phyloP scores from a whole-genome alignment of 2,797 vertebrate genomes.

The Falco berigora region DNA sequence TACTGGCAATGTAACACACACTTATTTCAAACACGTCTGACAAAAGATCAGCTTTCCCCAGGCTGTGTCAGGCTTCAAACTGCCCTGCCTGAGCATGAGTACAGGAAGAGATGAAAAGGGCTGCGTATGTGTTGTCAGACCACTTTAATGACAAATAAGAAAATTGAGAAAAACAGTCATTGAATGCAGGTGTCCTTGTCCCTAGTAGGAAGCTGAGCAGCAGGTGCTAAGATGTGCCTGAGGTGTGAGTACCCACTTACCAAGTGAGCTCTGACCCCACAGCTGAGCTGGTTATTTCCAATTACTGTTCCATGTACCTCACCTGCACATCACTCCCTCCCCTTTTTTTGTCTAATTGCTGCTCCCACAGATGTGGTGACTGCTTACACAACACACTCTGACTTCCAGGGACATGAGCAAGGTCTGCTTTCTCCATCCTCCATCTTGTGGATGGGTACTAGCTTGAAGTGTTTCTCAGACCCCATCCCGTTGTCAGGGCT shows the following conservation, averaged over 20 bases:
- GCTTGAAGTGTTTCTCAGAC: neutral
- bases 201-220: neutral
- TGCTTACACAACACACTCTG: neutral
- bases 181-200: neutral
- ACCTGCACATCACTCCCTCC: neutral
- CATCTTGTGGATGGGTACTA: neutral
- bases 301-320: neutral
- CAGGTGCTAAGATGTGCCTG: neutral
- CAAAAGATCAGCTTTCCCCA: neutral
- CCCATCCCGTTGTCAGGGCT: rapidly evolving
- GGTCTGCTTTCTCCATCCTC: neutral
- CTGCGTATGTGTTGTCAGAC: neutral
- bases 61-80: neutral
- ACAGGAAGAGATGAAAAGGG: neutral
- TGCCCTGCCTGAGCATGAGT: neutral
- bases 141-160: neutral
- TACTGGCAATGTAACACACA: neutral
- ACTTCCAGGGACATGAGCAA: neutral
- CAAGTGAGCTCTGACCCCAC: rapidly evolving
- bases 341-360: neutral
- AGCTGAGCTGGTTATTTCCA: neutral
- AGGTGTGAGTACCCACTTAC: neutral
- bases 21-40: neutral
- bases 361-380: neutral
- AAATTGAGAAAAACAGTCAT: neutral